Conservation (phyloP, 2,113 vertebrate species). For the Chamaea fasciata region DNA sequence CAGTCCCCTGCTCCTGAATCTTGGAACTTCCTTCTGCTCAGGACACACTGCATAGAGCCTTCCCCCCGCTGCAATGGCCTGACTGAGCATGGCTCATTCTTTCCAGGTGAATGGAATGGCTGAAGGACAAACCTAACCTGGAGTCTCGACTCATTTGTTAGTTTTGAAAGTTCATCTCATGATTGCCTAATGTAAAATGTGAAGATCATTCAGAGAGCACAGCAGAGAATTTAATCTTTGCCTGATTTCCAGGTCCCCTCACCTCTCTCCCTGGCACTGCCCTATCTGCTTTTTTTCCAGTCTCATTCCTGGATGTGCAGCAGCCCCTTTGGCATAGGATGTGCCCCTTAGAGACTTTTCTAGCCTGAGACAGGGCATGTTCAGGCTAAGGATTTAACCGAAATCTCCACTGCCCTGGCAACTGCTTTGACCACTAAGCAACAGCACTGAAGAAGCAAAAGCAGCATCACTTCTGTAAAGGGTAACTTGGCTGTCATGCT, state of each 20-base stretch:
- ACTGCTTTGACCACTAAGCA: background rate
- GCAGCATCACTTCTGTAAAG: background rate
- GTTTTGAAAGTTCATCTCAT: background rate
- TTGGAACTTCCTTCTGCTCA: background rate
- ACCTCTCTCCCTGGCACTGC: background rate
- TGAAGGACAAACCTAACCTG: background rate
- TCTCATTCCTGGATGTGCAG: background rate
- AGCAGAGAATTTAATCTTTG: background rate
- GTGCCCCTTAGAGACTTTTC: background rate
- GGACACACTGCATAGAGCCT: background rate
- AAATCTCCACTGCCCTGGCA: background rate
- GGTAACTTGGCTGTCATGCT: background rate
- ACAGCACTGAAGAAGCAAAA: background rate
- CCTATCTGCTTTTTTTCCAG: background rate
- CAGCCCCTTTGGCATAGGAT: background rate
- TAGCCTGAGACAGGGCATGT: background rate
- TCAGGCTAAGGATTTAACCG: background rate
- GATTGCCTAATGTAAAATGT: background rate
- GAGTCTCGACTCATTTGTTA: background rate
- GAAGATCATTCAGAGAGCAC: background rate
- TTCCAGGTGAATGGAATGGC: background rate
- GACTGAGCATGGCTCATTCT: background rate
- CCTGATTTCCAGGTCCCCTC: background rate
- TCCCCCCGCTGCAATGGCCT: background rate
- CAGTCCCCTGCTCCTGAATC: background rate